Base-by-base conservation (phyloP, 2,797 vertebrate genomes). In the Phrynocephalus guinanensis region DNA sequence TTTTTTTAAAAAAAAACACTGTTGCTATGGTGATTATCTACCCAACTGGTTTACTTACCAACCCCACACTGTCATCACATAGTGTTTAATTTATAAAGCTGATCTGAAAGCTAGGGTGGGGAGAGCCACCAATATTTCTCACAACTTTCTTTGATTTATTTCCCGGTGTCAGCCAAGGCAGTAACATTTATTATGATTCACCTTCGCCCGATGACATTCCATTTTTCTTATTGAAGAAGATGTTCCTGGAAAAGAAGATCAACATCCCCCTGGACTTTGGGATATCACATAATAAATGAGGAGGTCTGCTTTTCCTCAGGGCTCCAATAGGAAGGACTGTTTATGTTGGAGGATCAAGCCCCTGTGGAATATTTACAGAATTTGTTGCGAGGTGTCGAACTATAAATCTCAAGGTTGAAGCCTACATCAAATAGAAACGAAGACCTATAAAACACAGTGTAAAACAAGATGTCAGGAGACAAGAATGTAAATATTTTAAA, bases 1-100 rank as follows among this genome's bases (percentile, higher is more conserved):
- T 97, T 97, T 97, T 97, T 96, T 94, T 93, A 16, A 6, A 28
- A 33, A 38, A n/a, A n/a, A 52, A 56, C 38, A 16, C 16, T 76
- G 98, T 98, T 97, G 96, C 98, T 96, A 98, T 98, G 97, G 98
- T 94, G 97, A 98, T 98, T 98, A 98, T 99, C 98, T 98, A 91
- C 95, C 18, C 93, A 94, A 96, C 96, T 94, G 93, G 95, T 97
- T 97, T 97, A 97, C 96, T 96, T 96, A 96, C 97, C 92, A 67
- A 90, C 96, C 95, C 93, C 92, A 97, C 97, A 95, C 97, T 98
- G 97, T 98, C 97, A 97, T 96, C 96, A 84, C 94, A 70, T 95
- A 94, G 95, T 97, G 97, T 97, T 98, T 98, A 98, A 98, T 99
- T 98, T 98, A 98, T 97, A 97, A 97, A 97, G 95, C 93, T 91